Conservation (phyloP, 2,888 invertebrate species). For the Volucella inflata region DNA sequence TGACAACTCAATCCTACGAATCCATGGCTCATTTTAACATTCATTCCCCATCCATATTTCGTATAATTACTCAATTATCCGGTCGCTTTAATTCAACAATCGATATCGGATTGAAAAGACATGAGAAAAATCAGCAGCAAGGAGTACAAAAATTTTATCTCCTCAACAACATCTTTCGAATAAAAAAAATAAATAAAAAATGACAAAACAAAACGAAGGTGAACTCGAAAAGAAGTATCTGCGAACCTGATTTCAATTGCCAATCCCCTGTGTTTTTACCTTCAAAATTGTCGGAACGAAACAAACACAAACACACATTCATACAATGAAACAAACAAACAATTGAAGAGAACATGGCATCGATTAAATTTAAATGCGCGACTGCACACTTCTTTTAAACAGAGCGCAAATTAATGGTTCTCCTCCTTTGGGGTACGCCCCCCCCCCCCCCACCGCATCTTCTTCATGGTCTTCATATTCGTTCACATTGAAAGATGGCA, state of each 20-base stretch:
- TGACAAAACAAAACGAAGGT: neutral
- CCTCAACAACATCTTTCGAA: conserved; percentile 49
- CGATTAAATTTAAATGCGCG: conserved; percentile 65
- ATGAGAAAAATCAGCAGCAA: conserved; percentile 32
- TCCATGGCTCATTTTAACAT: conserved; percentile 11
- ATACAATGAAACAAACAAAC: neutral
- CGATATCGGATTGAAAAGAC: conserved; percentile 50
- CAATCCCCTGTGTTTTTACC: conserved; percentile 13
- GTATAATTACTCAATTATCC: conserved; percentile 64
- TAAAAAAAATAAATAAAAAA: neutral
- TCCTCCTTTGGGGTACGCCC: neutral
- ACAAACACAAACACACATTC: conserved; percentile 7
- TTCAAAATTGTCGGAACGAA: neutral
- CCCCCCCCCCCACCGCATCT: conserved; percentile 10
- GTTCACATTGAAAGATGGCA: neutral
- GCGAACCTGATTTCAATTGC: conserved; percentile 17
- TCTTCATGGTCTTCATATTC: neutral
- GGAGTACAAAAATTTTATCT: conserved; percentile 48
- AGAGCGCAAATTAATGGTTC: conserved; percentile 58
- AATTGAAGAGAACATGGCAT: conserved; percentile 46
- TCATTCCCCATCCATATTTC: conserved; percentile 45
- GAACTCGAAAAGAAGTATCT: conserved; percentile 6
- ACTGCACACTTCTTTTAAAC: conserved; percentile 52
- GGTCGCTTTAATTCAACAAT: conserved; percentile 12
- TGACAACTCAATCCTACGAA: neutral